These are phyloP conservation scores for Clitarchus hookeri DNA, from an alignment of 2,888 invertebrate species.

Conservation along the genomic window DNA sequence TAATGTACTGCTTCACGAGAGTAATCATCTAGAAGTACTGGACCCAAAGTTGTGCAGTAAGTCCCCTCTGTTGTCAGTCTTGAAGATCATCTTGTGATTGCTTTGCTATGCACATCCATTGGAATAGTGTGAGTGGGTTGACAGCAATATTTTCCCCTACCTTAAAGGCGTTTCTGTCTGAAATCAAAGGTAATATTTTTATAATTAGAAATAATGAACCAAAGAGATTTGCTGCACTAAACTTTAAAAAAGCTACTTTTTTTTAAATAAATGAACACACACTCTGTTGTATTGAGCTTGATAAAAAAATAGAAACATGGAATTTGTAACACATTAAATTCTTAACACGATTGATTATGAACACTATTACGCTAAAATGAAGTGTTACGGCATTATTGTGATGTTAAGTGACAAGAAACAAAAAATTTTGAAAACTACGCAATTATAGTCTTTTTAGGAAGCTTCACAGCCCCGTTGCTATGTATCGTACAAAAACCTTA, in stretches of 20 bases:
- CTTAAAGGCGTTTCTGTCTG: neutral
- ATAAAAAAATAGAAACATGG: no score
- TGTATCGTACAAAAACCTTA: neutral
- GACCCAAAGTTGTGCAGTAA: neutral
- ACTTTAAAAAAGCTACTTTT: no score
- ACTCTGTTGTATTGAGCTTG: no score
- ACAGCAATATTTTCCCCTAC: neutral
- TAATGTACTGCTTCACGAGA: conserved; percentile 4
- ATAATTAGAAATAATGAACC: no score
- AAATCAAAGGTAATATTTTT: no score
- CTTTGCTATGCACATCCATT: conserved; percentile 17
- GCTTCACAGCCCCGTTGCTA: neutral
- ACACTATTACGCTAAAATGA: no score
- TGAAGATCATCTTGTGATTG: neutral
- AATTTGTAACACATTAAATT: no score
- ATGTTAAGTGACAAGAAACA: no score
- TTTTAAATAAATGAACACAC: no score
- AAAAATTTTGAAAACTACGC: neutral
- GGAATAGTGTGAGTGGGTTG: conserved; percentile 4
- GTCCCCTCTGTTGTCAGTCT: neutral
- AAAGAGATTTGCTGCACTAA: no score
- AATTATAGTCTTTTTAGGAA: neutral
- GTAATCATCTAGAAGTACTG: neutral
- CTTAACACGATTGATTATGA: no score
- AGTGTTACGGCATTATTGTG: no score